A percentile compares a stretch with the other conserved stretches of the same genome.
Evolutionary conservation across 2,888 invertebrate species (phyloP).

Genomic region (Oeneis ivallda): DNA sequence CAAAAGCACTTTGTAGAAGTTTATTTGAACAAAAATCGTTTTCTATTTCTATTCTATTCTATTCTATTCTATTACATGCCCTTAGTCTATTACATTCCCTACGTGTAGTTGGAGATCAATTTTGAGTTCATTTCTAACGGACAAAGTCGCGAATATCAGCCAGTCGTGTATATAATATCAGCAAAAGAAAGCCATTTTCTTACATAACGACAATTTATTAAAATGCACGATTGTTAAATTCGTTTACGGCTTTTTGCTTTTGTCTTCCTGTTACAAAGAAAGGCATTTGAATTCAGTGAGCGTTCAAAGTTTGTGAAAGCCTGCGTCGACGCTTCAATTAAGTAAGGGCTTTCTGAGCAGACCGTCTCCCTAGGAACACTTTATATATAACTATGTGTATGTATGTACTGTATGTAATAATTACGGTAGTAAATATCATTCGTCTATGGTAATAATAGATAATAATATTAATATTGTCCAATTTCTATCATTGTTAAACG

Average conservation of each 20-base stretch:
- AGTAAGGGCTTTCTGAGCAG: slow-evolving; percentile 11
- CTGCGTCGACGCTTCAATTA: slow-evolving; percentile 18
- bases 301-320: slow-evolving; percentile 26
- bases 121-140: background rate
- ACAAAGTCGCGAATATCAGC: background rate
- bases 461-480: too few species aligned
- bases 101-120: too few species aligned
- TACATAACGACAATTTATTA: background rate
- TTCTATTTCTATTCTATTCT: too few species aligned
- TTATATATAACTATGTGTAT: too few species aligned
- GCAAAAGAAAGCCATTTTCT: background rate
- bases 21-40: too few species aligned
- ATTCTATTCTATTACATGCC: too few species aligned
- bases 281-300: slow-evolving; percentile 25
- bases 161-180: background rate
- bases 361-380: background rate
- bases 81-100: background rate
- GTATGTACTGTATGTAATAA: too few species aligned
- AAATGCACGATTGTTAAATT: slow-evolving; percentile 18
- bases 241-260: slow-evolving; percentile 14
- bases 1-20: too few species aligned
- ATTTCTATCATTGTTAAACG: too few species aligned
- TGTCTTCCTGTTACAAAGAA: slow-evolving; percentile 20
- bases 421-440: too few species aligned
- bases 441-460: too few species aligned